These are phyloP conservation scores for Thecocarcelia acutangulata DNA, from an alignment of 2,888 invertebrate genomes.

Conservation along the genomic window DNA sequence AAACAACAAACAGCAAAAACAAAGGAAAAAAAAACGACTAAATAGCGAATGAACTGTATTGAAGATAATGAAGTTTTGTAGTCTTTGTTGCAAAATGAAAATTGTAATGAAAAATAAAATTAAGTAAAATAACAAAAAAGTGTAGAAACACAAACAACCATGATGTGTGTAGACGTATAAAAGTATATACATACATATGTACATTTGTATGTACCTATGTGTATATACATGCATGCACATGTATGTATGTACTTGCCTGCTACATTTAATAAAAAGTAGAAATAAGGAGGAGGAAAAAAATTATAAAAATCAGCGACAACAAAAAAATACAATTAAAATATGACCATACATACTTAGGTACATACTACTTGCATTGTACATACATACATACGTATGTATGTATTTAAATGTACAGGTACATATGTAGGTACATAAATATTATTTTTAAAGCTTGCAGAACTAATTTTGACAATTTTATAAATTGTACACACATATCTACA, in stretches of 20 bases:
- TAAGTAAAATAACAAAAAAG: conserved; percentile 41
- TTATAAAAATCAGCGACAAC: too few relatives aligned
- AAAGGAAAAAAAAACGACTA: conserved; percentile 23
- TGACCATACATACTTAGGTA: too few relatives aligned
- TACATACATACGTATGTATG: too few relatives aligned
- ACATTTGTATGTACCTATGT: neutral
- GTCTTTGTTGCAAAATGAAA: conserved; percentile 62
- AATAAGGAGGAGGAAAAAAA: neutral
- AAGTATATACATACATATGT: neutral
- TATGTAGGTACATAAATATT: neutral
- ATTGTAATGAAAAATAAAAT: conserved; percentile 61
- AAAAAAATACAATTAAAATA: neutral
- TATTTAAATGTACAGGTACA: too few relatives aligned
- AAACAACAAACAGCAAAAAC: conserved; percentile 5
- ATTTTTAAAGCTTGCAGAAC: too few relatives aligned
- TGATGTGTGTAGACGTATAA: neutral
- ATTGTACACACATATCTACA: too few relatives aligned
- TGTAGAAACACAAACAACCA: conserved; percentile 15
- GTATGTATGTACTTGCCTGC: neutral
- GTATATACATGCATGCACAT: neutral
- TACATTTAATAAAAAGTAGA: conserved; percentile 15
- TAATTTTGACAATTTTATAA: too few relatives aligned
- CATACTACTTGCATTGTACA: too few relatives aligned
- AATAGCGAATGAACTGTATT: conserved; percentile 43
- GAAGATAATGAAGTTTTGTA: conserved; percentile 68